Evolutionary conservation across 2,797 vertebrate species (phyloP), one percentile per base, ranked within the genome.

Genomic region (Phaenicophaeus curvirostris): DNA sequence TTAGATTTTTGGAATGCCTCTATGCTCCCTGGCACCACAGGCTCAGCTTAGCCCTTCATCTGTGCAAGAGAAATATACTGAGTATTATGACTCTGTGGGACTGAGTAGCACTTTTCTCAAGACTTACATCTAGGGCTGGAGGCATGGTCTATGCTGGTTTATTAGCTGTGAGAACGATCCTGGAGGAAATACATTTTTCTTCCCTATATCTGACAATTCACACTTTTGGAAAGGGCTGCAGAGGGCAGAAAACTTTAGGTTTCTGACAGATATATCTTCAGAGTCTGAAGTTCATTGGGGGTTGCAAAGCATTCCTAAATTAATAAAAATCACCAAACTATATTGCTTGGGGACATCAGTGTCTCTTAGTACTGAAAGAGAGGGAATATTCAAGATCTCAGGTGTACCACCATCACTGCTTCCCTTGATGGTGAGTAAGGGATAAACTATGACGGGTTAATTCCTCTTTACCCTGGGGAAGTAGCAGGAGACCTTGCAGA

Each of bases 381-480:
- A 72, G 39, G 44, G 28, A 72, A 23, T 23, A 15, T 13, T 88
- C 19, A 69, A 8, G 8, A 53, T 54, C 30, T 74, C 17, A 16
- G 8, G 13, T 69, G 55, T 59, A 50, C 33, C 8, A 4, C 1
- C n/a, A 77, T 39, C 44, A 39, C 46, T 1, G 5, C 42, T 65
- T 63, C 50, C 24, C 68, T 92, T 0, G 0, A 37, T 68, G 85
- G 27, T 85, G 85, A 94, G 62, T 88, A 73, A 90, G 83, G 76
- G 59, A 39, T 79, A 81, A 87, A 73, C 73, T 42, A 25, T 0
- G 1, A 33, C 0, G 33, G 42, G 28, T 33, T 81, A 51, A 93
- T 87, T 90, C 85, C 88, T 44, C 71, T 76, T 95, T 69, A 44
- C 63, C 74, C 57, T 51, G 58, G 33, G 85, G 90, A 94, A 78